Percentiles rank a stretch among this genome's conserved stretches.
phyloP scores from a whole-genome alignment of 2,888 invertebrate genomes.

The Meta bourneti region DNA sequence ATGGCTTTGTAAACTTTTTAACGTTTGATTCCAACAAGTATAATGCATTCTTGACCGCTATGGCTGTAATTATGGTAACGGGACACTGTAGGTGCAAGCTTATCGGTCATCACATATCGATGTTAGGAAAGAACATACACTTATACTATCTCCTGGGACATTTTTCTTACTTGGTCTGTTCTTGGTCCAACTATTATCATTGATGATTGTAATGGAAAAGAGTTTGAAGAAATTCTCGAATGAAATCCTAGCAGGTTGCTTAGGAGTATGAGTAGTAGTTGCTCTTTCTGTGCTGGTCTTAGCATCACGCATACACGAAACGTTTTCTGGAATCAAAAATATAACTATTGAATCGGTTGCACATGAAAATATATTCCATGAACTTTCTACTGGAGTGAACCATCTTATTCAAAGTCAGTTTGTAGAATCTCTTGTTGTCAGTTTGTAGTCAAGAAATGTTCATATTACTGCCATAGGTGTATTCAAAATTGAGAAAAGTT shows the following conservation, averaged over 20 bases:
- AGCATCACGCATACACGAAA: constrained; percentile 21
- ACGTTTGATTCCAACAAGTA: neutral
- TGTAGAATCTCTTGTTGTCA: neutral
- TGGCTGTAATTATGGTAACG: neutral
- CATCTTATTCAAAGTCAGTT: constrained; percentile 1
- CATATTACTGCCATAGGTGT: constrained; percentile 51
- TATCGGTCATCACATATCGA: neutral
- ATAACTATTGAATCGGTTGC: neutral
- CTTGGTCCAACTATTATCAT: constrained; percentile 13
- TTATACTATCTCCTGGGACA: neutral
- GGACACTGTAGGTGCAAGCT: neutral
- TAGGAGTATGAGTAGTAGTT: neutral
- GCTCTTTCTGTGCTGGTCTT: neutral
- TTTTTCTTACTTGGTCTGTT: constrained; percentile 20
- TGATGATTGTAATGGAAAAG: neutral
- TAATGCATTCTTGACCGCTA: neutral
- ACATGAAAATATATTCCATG: neutral
- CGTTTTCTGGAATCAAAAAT: neutral
- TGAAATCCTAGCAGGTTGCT: neutral
- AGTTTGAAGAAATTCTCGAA: neutral
- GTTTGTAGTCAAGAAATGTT: neutral
- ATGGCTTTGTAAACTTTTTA: neutral
- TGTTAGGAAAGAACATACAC: neutral
- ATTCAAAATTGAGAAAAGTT: constrained; percentile 38
- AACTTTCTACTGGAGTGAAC: neutral